Percentiles rank a stretch among this genome's conserved stretches.
These are phyloP conservation scores for Listronotus bonariensis DNA, from an alignment of 1,140 invertebrate species.

Conservation along the genomic window DNA sequence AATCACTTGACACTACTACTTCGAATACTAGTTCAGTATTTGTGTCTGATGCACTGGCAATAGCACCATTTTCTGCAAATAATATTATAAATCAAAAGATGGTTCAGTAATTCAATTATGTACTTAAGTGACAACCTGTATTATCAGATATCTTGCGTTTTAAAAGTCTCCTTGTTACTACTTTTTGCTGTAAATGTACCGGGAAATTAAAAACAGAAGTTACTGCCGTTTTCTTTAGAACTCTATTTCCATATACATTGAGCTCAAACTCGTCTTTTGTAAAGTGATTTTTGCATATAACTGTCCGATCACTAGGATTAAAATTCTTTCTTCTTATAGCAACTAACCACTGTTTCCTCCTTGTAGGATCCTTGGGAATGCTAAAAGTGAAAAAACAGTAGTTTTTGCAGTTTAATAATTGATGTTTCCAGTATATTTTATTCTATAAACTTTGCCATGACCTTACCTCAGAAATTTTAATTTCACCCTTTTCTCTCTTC, in stretches of 20 bases:
- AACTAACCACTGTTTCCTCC: too few species aligned
- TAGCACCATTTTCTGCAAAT: not conserved
- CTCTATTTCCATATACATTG: not conserved
- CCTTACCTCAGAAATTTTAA: not conserved
- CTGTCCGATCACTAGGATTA: too few species aligned
- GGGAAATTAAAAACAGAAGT: not conserved
- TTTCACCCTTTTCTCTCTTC: not conserved
- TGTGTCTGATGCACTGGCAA: not conserved
- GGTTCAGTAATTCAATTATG: not conserved
- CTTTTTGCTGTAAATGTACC: too few species aligned
- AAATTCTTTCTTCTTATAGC: too few species aligned
- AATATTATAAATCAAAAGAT: conserved; percentile 2
- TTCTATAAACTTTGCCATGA: too few species aligned
- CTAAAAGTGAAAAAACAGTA: too few species aligned
- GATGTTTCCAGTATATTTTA: too few species aligned
- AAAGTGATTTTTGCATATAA: not conserved
- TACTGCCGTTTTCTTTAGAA: not conserved
- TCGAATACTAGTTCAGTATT: not conserved
- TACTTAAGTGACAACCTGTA: not conserved
- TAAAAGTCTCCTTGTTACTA: not conserved
- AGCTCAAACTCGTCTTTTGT: not conserved
- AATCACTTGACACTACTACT: not conserved
- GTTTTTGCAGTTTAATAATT: too few species aligned
- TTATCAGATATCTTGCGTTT: not conserved
- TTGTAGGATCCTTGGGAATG: too few species aligned